A percentile compares a stretch with the other conserved stretches of the same genome.
Evolutionary conservation across 2,113 vertebrate genomes (phyloP).

Genomic region (Aythya baeri): DNA sequence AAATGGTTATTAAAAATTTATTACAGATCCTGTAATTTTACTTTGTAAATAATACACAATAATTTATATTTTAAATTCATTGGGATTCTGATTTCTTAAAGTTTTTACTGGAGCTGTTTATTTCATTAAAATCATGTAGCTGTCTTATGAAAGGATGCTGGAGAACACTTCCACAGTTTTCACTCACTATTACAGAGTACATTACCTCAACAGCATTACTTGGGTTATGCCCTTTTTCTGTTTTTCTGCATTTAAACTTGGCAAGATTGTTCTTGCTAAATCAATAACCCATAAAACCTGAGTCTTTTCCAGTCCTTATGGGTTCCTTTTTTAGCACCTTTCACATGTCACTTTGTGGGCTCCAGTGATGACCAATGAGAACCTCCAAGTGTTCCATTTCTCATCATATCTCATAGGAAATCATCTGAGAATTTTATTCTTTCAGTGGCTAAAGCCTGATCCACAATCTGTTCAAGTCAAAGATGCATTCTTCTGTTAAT

Average conservation of each 20-base stretch:
- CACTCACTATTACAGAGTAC: neutral
- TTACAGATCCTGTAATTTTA: neutral
- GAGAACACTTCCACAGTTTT: neutral
- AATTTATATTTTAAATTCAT: neutral
- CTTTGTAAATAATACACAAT: neutral
- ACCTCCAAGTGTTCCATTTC: conserved; percentile 1
- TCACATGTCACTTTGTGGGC: conserved; percentile 48
- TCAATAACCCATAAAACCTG: conserved; percentile 30
- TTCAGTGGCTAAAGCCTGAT: neutral
- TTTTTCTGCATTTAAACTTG: conserved; percentile 38
- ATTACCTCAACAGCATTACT: neutral
- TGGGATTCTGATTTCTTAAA: neutral
- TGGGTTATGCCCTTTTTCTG: neutral
- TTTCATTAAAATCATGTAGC: neutral
- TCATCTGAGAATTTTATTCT: conserved; percentile 23
- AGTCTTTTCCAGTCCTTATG: conserved; percentile 25
- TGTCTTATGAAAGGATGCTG: neutral
- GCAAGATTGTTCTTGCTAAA: conserved; percentile 21
- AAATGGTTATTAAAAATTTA: neutral
- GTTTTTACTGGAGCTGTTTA: neutral
- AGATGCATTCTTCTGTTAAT: neutral
- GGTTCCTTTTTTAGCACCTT: conserved; percentile 17
- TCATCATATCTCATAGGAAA: conserved; percentile 8
- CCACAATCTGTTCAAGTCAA: neutral
- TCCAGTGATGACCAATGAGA: conserved; percentile 33